These are phyloP conservation scores for Epizoanthus scotinus DNA, from an alignment of 92 coral and sea anemone genomes.

Conservation along the genomic window DNA sequence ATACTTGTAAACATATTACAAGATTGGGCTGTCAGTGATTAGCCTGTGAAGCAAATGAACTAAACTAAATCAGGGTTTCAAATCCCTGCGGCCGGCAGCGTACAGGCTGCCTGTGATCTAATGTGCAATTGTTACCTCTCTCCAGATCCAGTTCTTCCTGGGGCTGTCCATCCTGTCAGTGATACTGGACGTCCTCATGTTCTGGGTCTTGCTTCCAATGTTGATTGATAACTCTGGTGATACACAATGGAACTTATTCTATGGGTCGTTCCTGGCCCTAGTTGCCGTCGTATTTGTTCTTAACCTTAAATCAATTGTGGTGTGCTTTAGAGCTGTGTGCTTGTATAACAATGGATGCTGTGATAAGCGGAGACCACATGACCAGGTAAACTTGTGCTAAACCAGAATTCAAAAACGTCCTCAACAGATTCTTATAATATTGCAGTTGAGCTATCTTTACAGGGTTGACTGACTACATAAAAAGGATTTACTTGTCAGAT, in stretches of 20 bases:
- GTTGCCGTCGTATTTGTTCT: slow-evolving; percentile 65
- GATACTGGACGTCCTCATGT: slow-evolving; percentile 64
- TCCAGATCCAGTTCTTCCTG: slow-evolving; percentile 75
- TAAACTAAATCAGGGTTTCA: no score
- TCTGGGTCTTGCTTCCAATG: slow-evolving; percentile 69
- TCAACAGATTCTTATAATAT: no score
- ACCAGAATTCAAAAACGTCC: not conserved
- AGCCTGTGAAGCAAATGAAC: no score
- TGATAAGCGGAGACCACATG: slow-evolving; percentile 49
- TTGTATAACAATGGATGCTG: slow-evolving; percentile 68
- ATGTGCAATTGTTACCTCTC: not conserved
- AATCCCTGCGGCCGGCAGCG: no score
- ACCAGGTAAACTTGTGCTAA: slow-evolving; percentile 51
- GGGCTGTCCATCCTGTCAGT: slow-evolving; percentile 55
- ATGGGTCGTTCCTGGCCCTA: slow-evolving; percentile 79
- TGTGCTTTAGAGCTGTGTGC: slow-evolving; percentile 63
- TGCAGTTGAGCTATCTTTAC: no score
- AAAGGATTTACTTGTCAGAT: no score
- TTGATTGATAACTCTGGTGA: slow-evolving; percentile 49
- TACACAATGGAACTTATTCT: slow-evolving; percentile 73
- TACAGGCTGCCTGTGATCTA: not conserved
- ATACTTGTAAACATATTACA: no score
- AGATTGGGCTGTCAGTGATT: no score
- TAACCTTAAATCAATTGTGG: slow-evolving; percentile 71
- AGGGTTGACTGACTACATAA: no score